phyloP scores from a whole-genome alignment of 2,797 vertebrate genomes.

The Coluber constrictor region DNA sequence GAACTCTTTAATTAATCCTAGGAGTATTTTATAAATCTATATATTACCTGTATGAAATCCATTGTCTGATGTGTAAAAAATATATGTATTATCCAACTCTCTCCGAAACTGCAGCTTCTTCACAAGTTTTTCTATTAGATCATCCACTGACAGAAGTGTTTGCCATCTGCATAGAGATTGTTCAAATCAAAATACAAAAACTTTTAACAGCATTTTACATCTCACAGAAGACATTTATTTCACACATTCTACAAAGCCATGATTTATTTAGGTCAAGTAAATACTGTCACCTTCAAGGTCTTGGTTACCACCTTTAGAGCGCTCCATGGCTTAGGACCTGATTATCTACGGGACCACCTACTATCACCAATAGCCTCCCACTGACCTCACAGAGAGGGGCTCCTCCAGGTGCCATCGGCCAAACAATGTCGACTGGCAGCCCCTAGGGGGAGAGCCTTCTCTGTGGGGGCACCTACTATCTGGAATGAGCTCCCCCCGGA shows the following conservation, averaged over 20 bases:
- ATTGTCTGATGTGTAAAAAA: slow-evolving; percentile 97
- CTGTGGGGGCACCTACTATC: too few relatives aligned
- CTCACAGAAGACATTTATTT: neutral
- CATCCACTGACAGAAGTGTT: slow-evolving; percentile 95
- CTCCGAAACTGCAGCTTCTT: slow-evolving; percentile 80
- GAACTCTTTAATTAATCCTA: neutral
- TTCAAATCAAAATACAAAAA: neutral
- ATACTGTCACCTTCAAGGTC: neutral
- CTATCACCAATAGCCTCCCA: too few relatives aligned
- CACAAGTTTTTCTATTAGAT: slow-evolving; percentile 91
- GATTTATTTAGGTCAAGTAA: slow-evolving; percentile 7
- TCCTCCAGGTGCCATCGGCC: too few relatives aligned
- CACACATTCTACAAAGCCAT: neutral
- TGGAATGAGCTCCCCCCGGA: too few relatives aligned
- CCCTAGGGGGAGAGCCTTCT: too few relatives aligned
- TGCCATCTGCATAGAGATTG: slow-evolving; percentile 79
- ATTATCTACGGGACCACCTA: too few relatives aligned
- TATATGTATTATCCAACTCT: slow-evolving; percentile 88
- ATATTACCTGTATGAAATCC: slow-evolving; percentile 91
- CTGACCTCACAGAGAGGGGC: too few relatives aligned
- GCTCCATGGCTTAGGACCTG: too few relatives aligned
- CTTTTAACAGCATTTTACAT: neutral
- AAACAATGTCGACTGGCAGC: too few relatives aligned
- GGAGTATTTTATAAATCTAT: neutral
- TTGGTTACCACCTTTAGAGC: too few relatives aligned